phyloP scores from a whole-genome alignment of 2,888 invertebrate species.

The Stramonita haemastoma region DNA sequence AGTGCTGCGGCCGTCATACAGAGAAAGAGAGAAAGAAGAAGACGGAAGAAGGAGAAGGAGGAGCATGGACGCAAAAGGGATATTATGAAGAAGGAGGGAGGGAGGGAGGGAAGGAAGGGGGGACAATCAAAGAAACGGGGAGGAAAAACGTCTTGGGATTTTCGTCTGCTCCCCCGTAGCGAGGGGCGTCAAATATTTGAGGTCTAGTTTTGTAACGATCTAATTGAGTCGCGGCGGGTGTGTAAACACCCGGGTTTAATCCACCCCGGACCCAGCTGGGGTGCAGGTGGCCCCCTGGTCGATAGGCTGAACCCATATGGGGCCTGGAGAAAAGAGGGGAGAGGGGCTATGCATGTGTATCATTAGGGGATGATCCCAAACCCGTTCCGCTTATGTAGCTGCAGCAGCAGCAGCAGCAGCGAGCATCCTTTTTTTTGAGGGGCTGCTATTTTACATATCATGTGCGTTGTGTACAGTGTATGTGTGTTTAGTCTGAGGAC shows the following conservation, averaged over 20 bases:
- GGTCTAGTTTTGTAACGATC: conserved; percentile 42
- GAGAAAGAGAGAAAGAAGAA: neutral
- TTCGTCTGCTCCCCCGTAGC: neutral
- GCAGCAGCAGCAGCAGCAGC: too few species aligned
- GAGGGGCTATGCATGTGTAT: too few species aligned
- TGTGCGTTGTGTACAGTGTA: too few species aligned
- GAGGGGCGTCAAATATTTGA: conserved; percentile 39
- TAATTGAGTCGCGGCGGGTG: conserved; percentile 34
- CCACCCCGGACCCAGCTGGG: conserved; percentile 19
- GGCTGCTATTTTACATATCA: too few species aligned
- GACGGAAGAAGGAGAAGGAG: neutral
- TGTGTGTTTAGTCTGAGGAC: too few species aligned
- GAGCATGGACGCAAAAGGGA: neutral
- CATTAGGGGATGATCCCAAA: too few species aligned
- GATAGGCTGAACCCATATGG: too few species aligned
- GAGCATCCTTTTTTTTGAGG: too few species aligned
- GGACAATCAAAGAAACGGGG: neutral
- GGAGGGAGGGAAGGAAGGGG: neutral
- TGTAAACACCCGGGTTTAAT: conserved; percentile 33
- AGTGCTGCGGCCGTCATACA: neutral
- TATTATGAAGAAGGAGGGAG: neutral
- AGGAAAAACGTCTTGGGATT: neutral
- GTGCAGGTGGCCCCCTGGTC: conserved; percentile 4
- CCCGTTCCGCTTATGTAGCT: too few species aligned
- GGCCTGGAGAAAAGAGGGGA: too few species aligned